Conservation (phyloP, 2,888 invertebrate species). For the Lepidochitona cinerea region DNA sequence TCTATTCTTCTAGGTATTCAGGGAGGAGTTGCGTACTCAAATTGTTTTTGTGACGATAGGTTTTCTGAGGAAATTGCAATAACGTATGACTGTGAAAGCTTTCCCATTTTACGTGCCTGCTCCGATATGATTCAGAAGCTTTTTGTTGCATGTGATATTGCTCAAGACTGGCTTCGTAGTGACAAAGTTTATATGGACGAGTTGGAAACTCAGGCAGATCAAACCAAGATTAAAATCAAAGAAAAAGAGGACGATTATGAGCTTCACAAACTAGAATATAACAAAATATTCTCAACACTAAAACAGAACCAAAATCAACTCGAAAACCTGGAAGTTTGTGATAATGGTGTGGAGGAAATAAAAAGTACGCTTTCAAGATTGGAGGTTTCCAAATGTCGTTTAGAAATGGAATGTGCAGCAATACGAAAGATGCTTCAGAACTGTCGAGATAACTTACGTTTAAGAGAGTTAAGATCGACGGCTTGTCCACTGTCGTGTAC, state of each 20-base stretch:
- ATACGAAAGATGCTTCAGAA: constrained; percentile 8
- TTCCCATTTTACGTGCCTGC: constrained; percentile 8
- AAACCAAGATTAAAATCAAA: constrained; percentile 2
- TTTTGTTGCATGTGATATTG: constrained; percentile 5
- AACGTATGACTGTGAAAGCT: constrained; percentile 11
- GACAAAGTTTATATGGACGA: constrained; percentile 20
- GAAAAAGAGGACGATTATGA: not conserved
- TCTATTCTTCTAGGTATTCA: not conserved
- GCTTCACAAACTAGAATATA: constrained; percentile 3
- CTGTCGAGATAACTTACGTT: not conserved
- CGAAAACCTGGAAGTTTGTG: not conserved
- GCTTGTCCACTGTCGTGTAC: not conserved
- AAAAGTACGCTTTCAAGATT: not conserved
- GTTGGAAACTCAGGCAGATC: constrained; percentile 13
- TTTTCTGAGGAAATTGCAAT: constrained; percentile 20
- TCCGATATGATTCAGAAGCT: constrained; percentile 22
- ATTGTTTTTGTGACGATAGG: constrained; percentile 11
- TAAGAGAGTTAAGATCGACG: not conserved
- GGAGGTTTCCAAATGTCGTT: not conserved
- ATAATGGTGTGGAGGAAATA: not conserved
- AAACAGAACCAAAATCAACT: constrained; percentile 9
- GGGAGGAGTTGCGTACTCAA: not conserved
- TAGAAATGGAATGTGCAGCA: constrained; percentile 15
- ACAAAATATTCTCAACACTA: not conserved
- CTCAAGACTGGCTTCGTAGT: constrained; percentile 23